A percentile compares a stretch with the other conserved stretches of the same genome.
These are phyloP conservation scores for Scolopax mira DNA, from an alignment of 2,113 vertebrate species.

Conservation along the genomic window DNA sequence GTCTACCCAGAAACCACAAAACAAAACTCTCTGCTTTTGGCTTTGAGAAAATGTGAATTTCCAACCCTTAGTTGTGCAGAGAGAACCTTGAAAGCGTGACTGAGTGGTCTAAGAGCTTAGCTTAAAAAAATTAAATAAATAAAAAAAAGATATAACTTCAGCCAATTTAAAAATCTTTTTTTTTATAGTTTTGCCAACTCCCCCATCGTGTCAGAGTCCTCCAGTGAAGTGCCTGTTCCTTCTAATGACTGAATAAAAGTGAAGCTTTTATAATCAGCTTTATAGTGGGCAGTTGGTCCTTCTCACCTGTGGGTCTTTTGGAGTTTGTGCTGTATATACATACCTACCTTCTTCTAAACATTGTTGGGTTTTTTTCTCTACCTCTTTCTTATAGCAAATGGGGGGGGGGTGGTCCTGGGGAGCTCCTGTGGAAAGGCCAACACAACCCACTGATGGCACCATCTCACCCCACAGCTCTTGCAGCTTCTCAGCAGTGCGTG, in stretches of 20 bases:
- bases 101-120: background rate
- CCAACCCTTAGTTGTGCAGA: background rate
- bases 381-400: background rate
- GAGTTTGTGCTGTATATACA: background rate
- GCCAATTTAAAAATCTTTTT: background rate
- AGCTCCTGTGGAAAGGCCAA: background rate
- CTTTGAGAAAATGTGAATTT: background rate
- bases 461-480: background rate
- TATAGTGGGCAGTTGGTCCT: background rate
- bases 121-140: background rate
- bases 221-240: background rate
- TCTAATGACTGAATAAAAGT: background rate
- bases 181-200: background rate
- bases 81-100: background rate
- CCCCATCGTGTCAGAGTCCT: rapidly evolving
- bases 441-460: background rate
- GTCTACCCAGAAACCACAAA: background rate
- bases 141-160: background rate
- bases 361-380: background rate
- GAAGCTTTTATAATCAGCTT: background rate
- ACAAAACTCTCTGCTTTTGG: background rate
- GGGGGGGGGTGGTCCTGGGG: background rate
- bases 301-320: background rate
- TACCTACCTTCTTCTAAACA: background rate
- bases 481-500: background rate